Evolutionary conservation across 1,140 invertebrate genomes (phyloP).

Genomic region (Sitophilus oryzae): DNA sequence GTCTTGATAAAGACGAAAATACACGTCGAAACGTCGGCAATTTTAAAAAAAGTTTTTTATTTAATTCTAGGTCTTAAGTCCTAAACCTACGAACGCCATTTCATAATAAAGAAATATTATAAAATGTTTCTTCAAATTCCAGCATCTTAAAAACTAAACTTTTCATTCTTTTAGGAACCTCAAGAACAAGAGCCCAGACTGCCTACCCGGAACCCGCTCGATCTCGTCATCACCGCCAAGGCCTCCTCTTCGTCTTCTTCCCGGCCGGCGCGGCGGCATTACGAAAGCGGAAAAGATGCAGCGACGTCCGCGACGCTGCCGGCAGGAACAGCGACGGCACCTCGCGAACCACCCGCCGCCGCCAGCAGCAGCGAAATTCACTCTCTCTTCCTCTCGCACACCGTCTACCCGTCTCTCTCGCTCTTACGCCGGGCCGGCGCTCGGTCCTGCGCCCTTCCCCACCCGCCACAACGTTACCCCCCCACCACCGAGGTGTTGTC

Average conservation of each 20-base stretch:
- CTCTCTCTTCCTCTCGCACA: too few species aligned
- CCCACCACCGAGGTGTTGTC: constrained; percentile 32
- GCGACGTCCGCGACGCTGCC: not conserved
- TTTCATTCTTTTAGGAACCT: too few species aligned
- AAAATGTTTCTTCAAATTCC: too few species aligned
- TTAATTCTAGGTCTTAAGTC: too few species aligned
- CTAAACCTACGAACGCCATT: too few species aligned
- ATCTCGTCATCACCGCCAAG: not conserved
- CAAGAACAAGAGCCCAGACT: not conserved
- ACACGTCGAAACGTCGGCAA: too few species aligned
- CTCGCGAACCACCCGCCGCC: constrained; percentile 33
- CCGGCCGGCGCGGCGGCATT: not conserved
- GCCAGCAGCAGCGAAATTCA: constrained; percentile 39
- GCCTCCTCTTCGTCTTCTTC: not conserved
- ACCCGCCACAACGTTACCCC: constrained; percentile 12
- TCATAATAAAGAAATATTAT: too few species aligned
- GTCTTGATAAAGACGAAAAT: too few species aligned
- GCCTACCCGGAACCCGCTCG: not conserved
- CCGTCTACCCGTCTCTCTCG: too few species aligned
- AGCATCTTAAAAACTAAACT: too few species aligned
- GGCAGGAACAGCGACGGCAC: constrained; percentile 36
- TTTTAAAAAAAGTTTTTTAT: too few species aligned
- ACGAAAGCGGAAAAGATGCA: constrained; percentile 27
- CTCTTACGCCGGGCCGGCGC: too few species aligned
- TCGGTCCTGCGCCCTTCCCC: constrained; percentile 23